These are phyloP conservation scores for Zalophus californianus DNA, from an alignment of 2,797 vertebrate species.

Conservation along the genomic window DNA sequence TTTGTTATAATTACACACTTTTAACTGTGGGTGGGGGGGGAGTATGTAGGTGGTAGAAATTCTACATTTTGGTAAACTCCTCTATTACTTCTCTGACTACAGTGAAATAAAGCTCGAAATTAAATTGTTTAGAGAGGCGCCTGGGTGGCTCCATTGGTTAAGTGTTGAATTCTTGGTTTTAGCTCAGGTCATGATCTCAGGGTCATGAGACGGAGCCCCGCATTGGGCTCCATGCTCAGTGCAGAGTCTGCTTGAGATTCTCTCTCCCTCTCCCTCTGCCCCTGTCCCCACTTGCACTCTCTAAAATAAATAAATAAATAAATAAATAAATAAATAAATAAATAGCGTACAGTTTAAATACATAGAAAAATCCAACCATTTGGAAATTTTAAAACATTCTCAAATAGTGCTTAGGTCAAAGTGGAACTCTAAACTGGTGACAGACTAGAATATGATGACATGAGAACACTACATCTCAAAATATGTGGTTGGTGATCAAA, in stretches of 20 bases:
- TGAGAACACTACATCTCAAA: neutral
- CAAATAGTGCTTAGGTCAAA: constrained; percentile 23
- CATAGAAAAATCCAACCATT: neutral
- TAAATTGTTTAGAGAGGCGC: neutral
- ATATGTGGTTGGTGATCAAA: neutral
- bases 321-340: neutral
- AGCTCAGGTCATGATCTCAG: neutral
- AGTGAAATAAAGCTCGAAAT: constrained; percentile 46
- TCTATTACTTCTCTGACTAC: constrained; percentile 3
- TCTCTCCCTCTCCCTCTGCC: neutral
- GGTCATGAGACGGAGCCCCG: neutral
- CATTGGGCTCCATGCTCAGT: neutral
- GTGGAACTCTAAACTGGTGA: neutral
- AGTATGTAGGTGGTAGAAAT: neutral
- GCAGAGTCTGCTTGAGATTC: neutral
- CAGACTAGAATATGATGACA: neutral
- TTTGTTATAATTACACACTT: constrained; percentile 20
- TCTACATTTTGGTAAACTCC: neutral
- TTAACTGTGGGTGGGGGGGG: neutral
- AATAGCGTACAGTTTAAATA: neutral
- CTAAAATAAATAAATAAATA: neutral
- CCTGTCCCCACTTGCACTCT: neutral
- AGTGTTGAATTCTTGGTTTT: neutral
- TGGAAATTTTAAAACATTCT: neutral
- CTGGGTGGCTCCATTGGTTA: neutral